Evolutionary conservation across 2,888 invertebrate species (phyloP).

Genomic region (Alviniconcha strummeri): DNA sequence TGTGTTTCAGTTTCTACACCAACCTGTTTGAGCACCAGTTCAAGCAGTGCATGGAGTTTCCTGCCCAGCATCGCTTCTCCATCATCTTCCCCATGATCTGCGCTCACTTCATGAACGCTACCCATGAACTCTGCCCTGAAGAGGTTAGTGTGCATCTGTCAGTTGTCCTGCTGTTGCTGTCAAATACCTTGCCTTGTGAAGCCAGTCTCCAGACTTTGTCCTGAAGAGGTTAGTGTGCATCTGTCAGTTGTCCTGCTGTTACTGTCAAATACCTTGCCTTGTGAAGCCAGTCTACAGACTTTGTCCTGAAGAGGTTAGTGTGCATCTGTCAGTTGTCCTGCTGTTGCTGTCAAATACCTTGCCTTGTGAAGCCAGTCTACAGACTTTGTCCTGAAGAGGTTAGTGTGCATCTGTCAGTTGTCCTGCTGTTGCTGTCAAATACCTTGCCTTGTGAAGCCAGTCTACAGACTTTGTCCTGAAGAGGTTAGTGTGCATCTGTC

Average conservation of each 20-base stretch:
- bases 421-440: no score
- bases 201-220: no score
- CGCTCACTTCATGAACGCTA: conserved; percentile 97
- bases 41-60: conserved; percentile 98
- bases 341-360: no score
- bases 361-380: no score
- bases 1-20: conserved; percentile 84
- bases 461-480: no score
- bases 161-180: background rate
- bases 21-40: conserved; percentile 98
- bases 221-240: background rate
- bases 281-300: no score
- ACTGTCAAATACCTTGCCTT: no score
- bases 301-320: no score
- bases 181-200: no score
- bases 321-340: background rate
- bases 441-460: no score
- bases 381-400: background rate
- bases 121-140: conserved; percentile 98
- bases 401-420: background rate
- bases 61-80: conserved; percentile 94
- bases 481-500: no score
- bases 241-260: no score
- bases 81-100: conserved; percentile 98
- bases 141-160: conserved; percentile 77